phyloP scores from a whole-genome alignment of 2,113 vertebrate species.

The Pardalotus punctatus region DNA sequence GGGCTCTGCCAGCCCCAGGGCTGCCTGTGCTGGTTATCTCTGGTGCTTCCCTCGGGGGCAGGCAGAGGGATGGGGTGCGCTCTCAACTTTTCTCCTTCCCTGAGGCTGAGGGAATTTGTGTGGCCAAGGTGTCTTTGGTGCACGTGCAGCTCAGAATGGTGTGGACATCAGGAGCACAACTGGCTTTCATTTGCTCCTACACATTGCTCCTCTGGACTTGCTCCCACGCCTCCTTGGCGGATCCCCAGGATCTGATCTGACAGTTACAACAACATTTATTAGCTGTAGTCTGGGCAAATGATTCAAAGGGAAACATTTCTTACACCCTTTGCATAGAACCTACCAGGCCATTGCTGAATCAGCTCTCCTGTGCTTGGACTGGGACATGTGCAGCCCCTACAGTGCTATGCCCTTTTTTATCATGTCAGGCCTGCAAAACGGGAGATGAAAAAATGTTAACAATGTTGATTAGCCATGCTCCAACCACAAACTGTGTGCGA shows the following conservation, averaged over 20 bases:
- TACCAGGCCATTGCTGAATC: not conserved
- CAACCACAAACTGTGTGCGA: not conserved
- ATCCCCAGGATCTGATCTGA: not conserved
- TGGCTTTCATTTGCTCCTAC: not conserved
- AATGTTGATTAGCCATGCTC: not conserved
- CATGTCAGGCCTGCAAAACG: not conserved
- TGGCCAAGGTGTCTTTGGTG: not conserved
- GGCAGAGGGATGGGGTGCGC: not conserved
- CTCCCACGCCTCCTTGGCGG: not conserved
- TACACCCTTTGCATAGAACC: not conserved
- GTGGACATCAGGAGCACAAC: not conserved
- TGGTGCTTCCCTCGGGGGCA: rapidly evolving
- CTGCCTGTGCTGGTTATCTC: not conserved
- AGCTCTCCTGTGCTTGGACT: not conserved
- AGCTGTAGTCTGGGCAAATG: not conserved
- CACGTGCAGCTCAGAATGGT: not conserved
- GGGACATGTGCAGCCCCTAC: not conserved
- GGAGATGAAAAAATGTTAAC: not conserved
- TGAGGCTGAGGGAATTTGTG: rapidly evolving
- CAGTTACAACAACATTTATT: not conserved
- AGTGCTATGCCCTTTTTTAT: not conserved
- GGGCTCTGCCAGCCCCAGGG: not conserved
- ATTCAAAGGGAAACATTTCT: not conserved
- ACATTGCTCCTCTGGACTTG: not conserved
- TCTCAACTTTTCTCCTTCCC: not conserved